Evolutionary conservation across 1,140 invertebrate species (phyloP).

Genomic region (Dreissena polymorpha): DNA sequence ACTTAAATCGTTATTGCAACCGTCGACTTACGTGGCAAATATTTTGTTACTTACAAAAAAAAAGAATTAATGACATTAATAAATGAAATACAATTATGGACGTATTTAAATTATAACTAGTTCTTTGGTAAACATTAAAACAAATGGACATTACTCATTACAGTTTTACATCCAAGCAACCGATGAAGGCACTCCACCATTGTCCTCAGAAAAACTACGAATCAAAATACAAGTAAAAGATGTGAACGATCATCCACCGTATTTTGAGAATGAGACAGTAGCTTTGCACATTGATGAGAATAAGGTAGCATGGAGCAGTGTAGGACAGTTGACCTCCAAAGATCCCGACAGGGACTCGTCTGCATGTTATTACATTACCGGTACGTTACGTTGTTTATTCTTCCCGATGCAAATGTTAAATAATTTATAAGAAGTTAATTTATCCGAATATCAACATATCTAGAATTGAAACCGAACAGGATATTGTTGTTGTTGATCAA

Average conservation of each 20-base stretch:
- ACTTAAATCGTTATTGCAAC: too few species aligned
- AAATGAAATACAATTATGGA: too few species aligned
- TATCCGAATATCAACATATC: too few species aligned
- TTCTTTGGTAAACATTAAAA: not conserved
- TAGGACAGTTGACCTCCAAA: constrained; percentile 1
- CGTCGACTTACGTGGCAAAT: too few species aligned
- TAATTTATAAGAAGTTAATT: too few species aligned
- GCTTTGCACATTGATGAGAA: constrained; percentile 24
- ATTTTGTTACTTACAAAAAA: too few species aligned
- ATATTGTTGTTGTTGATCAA: too few species aligned
- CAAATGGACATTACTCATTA: not conserved
- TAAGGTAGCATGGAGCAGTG: not conserved
- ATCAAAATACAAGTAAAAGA: constrained; percentile 31
- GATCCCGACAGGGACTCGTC: constrained; percentile 22
- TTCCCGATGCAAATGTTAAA: not conserved
- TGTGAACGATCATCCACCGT: constrained; percentile 20
- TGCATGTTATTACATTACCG: constrained; percentile 33
- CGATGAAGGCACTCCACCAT: constrained; percentile 19
- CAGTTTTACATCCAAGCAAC: constrained; percentile 45
- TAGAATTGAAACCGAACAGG: too few species aligned
- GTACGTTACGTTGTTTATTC: not conserved
- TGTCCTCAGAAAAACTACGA: constrained; percentile 11
- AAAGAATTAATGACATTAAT: too few species aligned
- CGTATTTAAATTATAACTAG: too few species aligned
- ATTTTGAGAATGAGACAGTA: not conserved